These are phyloP conservation scores for Lethenteron reissneri DNA, from an alignment of 2,113 vertebrate species.

Conservation along the genomic window DNA sequence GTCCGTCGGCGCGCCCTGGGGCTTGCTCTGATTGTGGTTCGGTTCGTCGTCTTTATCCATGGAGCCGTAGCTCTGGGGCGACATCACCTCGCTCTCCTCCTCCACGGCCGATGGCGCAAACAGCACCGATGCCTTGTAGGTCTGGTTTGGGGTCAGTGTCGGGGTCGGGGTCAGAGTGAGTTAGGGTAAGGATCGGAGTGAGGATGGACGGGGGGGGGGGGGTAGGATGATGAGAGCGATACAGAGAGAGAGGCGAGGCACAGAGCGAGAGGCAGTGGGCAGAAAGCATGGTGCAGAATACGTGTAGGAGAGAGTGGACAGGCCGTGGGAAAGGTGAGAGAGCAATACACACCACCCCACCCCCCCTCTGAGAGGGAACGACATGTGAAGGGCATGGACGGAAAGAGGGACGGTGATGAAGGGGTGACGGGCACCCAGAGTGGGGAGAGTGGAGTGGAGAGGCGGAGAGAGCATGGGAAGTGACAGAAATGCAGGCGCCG, in stretches of 20 bases:
- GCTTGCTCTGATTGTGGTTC: no score
- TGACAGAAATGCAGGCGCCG: no score
- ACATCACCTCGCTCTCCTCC: constrained; percentile 2
- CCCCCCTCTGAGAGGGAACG: no score
- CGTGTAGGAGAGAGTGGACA: background rate
- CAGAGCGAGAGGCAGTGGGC: background rate
- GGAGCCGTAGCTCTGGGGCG: constrained; percentile 3
- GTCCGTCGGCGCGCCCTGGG: no score
- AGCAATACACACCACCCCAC: no score
- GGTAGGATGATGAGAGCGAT: background rate
- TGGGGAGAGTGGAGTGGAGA: no score
- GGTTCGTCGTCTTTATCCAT: no score
- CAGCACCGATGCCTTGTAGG: constrained; percentile 1
- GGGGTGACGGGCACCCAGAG: no score
- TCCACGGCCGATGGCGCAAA: background rate
- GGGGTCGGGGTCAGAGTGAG: background rate
- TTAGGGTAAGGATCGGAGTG: background rate
- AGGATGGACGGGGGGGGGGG: background rate
- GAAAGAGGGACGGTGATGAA: no score
- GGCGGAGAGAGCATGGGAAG: no score
- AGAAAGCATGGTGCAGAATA: background rate
- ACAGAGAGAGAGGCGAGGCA: background rate
- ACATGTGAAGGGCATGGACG: no score
- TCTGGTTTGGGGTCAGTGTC: background rate
- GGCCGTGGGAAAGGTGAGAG: no score